Conservation (phyloP, 1,140 invertebrate species). For the Mamestra configurata region DNA sequence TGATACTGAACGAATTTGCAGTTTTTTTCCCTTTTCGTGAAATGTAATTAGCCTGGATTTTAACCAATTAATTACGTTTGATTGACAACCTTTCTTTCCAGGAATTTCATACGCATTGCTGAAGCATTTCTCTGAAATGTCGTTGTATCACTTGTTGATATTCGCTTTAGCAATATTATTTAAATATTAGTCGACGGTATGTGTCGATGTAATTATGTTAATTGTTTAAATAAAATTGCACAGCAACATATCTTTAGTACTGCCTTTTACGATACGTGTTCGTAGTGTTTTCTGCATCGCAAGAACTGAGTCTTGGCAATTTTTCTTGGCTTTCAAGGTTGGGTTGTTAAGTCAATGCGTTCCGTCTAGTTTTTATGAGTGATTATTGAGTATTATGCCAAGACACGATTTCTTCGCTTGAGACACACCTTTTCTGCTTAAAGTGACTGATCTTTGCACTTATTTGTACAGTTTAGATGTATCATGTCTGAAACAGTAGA, state of each 20-base stretch:
- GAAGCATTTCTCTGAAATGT: not conserved
- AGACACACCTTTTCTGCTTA: not conserved
- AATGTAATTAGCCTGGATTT: conserved; percentile 1
- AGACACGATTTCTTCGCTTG: not conserved
- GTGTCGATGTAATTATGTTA: conserved; percentile 31
- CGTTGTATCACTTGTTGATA: not conserved
- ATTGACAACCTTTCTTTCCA: not conserved
- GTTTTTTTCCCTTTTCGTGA: conserved; percentile 23
- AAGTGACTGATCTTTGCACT: not conserved
- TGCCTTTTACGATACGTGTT: conserved; percentile 18
- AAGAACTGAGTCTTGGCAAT: conserved; percentile 9
- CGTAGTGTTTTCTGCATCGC: not conserved
- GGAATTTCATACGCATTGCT: not conserved
- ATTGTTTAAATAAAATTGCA: conserved; percentile 4
- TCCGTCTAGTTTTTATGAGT: conserved; percentile 6
- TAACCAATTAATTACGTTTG: not conserved
- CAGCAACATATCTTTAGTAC: conserved; percentile 15
- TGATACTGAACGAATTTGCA: conserved; percentile 40
- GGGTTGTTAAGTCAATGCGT: conserved; percentile 12
- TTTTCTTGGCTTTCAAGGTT: conserved; percentile 37
- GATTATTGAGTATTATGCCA: not conserved
- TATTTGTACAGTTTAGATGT: not conserved
- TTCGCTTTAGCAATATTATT: not conserved
- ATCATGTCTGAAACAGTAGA: not conserved
- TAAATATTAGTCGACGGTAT: conserved; percentile 29